Evolutionary conservation across 2,113 vertebrate species (phyloP), one percentile per base, ranked within the genome.

Genomic region (Pteruthius melanotis): DNA sequence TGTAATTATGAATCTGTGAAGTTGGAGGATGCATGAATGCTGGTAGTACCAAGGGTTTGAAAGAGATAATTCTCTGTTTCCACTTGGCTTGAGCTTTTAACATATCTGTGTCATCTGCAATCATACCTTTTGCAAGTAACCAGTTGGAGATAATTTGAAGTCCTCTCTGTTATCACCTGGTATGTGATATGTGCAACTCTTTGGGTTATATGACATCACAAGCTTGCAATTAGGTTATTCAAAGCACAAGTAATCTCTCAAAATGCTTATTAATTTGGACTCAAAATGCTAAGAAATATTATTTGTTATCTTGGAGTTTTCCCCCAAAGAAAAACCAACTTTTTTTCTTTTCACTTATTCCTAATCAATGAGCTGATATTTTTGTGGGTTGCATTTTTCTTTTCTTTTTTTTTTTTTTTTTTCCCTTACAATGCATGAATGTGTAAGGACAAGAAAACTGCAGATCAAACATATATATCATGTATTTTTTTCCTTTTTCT

Each of bases 291-390:
- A 69, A 82, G 15, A 27, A 70, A 40, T 72, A 60, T 40, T 52
- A 40, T 53, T 87, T 30, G 1, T 20, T 44, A 82, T 14, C 8
- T 70, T 75, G 13, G 1, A 0, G 0, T 10, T n/a, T 10, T 28
- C 1, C 14, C 19, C 10, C 7, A 18, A 15, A 64, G 7, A 22
- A 54, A 82, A 70, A 7, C 2, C 27, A 12, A 23, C 16, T 16
- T 37, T 37, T 74, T 59, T 72, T 69, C 21, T 61, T 82, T 71
- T 45, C 8, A 9, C 3, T 64, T 82, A 26, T 47, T 85, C 19
- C n/a, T 75, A 68, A 56, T 47, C 28, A 53, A 33, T 68, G 11
- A 85, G 14, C 7, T 75, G 52, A 66, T 50, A 37, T 37, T 26
- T 37, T 74, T 59, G 18, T 53, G 23, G 1, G 4, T 44, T 64